A percentile compares a stretch with the other conserved stretches of the same genome.
Conservation (phyloP, 2,888 invertebrate genomes). For the Cheilosia impressa region DNA sequence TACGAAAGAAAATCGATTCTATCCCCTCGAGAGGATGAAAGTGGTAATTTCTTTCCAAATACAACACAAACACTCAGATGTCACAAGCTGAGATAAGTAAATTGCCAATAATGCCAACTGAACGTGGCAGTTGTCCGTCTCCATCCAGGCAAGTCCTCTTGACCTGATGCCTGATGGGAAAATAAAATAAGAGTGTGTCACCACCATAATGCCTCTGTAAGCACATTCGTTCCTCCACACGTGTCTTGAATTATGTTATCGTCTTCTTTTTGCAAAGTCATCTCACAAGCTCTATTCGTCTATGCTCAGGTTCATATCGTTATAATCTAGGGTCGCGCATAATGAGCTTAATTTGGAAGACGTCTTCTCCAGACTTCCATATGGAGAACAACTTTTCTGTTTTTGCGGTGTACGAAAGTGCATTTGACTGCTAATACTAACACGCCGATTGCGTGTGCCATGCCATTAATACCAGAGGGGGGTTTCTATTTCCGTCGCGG, state of each 20-base stretch:
- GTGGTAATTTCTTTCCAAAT: neutral
- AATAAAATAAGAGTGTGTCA: neutral
- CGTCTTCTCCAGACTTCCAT: neutral
- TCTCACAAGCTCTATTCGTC: neutral
- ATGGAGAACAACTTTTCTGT: neutral
- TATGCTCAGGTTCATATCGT: constrained; percentile 1
- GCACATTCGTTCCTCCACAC: neutral
- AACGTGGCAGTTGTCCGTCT: neutral
- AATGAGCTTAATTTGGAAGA: neutral
- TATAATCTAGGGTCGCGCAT: constrained; percentile 7
- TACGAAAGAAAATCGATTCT: neutral
- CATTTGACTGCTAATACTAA: constrained; percentile 18
- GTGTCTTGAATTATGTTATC: neutral
- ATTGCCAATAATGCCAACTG: neutral
- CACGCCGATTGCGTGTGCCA: constrained; percentile 59
- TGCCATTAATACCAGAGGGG: constrained; percentile 6
- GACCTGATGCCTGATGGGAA: neutral
- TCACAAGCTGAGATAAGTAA: constrained; percentile 3
- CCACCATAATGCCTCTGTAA: neutral
- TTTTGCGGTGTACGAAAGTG: neutral
- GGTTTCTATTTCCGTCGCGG: constrained; percentile 53
- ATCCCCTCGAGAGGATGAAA: neutral
- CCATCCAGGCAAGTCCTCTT: neutral
- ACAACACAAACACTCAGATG: neutral
- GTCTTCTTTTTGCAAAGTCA: constrained; percentile 8